Percentiles rank a stretch among this genome's conserved stretches.
These are phyloP conservation scores for Drosophila suboccidentalis DNA, from an alignment of 2,888 invertebrate genomes.

Conservation along the genomic window DNA sequence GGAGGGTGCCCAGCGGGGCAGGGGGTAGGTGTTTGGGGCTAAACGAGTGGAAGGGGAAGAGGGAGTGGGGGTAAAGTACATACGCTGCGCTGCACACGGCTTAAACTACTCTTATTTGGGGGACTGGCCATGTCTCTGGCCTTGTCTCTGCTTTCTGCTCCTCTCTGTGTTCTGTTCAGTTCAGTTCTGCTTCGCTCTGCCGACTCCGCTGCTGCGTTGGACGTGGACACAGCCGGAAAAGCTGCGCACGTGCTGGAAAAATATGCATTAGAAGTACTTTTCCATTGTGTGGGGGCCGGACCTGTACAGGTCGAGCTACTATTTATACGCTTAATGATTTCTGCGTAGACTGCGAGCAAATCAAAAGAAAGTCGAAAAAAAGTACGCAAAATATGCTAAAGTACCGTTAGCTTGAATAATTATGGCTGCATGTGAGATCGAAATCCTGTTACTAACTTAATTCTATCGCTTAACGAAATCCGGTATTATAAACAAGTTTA, in stretches of 20 bases:
- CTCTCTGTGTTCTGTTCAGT: slow-evolving; percentile 31
- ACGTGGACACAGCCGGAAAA: slow-evolving; percentile 68
- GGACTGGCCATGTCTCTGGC: slow-evolving; percentile 52
- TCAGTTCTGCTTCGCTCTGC: slow-evolving; percentile 41
- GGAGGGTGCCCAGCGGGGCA: background rate
- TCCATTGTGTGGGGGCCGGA: slow-evolving; percentile 28
- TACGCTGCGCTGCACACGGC: slow-evolving; percentile 66
- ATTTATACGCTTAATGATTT: slow-evolving; percentile 60
- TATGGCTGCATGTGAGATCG: slow-evolving; percentile 13
- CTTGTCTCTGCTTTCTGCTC: slow-evolving; percentile 49
- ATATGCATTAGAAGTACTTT: slow-evolving; percentile 67
- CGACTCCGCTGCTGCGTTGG: slow-evolving; percentile 49
- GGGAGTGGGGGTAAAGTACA: slow-evolving; percentile 39
- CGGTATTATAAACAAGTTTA: slow-evolving; percentile 27
- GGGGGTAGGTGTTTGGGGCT: background rate
- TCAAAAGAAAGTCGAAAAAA: slow-evolving; percentile 53
- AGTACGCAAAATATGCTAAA: slow-evolving; percentile 14
- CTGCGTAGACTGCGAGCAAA: slow-evolving; percentile 52
- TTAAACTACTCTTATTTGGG: slow-evolving; percentile 30
- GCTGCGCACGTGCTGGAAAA: slow-evolving; percentile 82
- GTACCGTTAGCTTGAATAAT: slow-evolving; percentile 40
- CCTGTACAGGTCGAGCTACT: slow-evolving; percentile 45
- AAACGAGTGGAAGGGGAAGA: background rate
- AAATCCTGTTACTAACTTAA: slow-evolving; percentile 15
- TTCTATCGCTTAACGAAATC: slow-evolving; percentile 3